Evolutionary conservation across 92 coral and sea anemone genomes (phyloP).

Genomic region (Umimayanthus chanpuru): DNA sequence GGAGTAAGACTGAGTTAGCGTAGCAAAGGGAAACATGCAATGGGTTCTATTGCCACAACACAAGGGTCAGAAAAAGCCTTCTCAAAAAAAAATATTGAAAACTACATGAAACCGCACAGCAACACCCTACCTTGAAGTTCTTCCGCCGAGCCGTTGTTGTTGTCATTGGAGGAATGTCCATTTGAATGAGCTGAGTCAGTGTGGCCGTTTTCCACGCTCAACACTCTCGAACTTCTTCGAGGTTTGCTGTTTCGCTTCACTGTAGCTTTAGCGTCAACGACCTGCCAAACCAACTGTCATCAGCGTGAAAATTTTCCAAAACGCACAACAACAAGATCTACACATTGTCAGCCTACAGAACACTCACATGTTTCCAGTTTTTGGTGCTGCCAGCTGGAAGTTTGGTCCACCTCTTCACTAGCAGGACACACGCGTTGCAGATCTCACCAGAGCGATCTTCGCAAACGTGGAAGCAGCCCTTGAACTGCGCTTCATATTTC

Average conservation of each 20-base stretch:
- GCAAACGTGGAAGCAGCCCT: conserved; percentile 82
- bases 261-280: conserved; percentile 87
- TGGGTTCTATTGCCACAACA: neutral
- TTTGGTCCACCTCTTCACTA: conserved; percentile 94
- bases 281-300: conserved; percentile 60
- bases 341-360: conserved; percentile 7
- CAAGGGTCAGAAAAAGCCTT: neutral
- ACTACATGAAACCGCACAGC: neutral
- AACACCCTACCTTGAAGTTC: conserved; percentile 36
- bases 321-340: neutral
- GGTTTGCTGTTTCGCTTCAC: conserved; percentile 77
- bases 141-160: conserved; percentile 45
- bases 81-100: conserved; percentile 1
- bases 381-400: conserved; percentile 87
- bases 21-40: neutral
- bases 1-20: neutral
- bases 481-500: conserved; percentile 86
- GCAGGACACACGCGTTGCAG: conserved; percentile 97
- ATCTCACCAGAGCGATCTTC: conserved; percentile 91
- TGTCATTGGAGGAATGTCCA: conserved; percentile 65
- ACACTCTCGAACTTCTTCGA: conserved; percentile 77
- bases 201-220: conserved; percentile 59
- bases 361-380: conserved; percentile 97
- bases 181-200: conserved; percentile 43
- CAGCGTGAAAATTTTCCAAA: conserved; percentile 10